Percentiles rank a stretch among this genome's conserved stretches.
Conservation (phyloP, 2,888 invertebrate species). For the Protophormia terraenovae region DNA sequence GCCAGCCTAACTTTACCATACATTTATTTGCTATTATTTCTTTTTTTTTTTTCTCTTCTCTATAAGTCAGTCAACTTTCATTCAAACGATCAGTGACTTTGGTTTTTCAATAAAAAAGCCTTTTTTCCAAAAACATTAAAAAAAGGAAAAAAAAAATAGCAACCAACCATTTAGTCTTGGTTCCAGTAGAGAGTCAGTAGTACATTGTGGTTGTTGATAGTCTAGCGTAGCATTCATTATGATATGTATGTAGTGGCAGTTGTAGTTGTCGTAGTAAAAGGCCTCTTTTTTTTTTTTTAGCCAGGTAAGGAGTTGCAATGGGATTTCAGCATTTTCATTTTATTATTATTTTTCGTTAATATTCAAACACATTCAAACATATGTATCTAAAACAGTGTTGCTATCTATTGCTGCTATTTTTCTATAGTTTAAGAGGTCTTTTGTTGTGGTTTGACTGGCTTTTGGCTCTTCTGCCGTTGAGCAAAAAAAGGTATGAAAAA, state of each 20-base stretch:
- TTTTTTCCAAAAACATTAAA: conserved; percentile 20
- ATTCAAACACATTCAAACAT: no score
- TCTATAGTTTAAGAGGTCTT: conserved; percentile 67
- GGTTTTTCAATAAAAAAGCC: conserved; percentile 18
- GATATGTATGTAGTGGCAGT: neutral
- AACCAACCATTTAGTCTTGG: neutral
- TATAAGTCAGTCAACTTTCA: conserved; percentile 77
- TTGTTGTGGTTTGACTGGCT: conserved; percentile 63
- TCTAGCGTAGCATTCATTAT: neutral
- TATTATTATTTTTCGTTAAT: no score
- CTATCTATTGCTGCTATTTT: conserved; percentile 32
- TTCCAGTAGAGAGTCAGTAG: conserved; percentile 39
- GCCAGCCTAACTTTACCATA: no score
- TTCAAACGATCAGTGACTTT: conserved; percentile 66
- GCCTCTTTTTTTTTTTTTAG: neutral
- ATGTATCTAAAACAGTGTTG: no score
- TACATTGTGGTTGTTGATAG: neutral
- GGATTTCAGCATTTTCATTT: conserved; percentile 32
- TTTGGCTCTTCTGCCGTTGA: conserved; percentile 27
- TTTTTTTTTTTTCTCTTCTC: conserved; percentile 36
- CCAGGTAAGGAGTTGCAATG: conserved; percentile 47
- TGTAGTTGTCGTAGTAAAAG: conserved; percentile 27
- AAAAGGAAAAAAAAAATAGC: neutral
- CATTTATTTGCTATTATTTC: no score
- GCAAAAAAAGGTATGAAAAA: neutral